Base-by-base conservation (phyloP, 1,140 invertebrate genomes). In the Ips typographus region DNA sequence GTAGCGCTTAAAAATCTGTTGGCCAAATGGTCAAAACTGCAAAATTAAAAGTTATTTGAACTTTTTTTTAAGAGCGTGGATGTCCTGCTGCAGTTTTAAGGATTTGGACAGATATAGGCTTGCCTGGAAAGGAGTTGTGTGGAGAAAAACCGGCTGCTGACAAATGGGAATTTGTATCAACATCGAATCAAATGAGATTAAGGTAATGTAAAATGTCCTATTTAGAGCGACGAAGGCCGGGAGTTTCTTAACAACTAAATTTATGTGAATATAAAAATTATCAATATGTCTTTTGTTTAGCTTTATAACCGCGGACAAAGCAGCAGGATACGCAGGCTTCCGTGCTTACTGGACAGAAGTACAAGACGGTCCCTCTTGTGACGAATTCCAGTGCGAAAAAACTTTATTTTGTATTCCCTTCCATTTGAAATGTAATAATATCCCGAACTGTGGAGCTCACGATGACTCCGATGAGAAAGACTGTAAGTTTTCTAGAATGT, bases 281-380 rank as follows among this genome's bases (percentile, higher is more conserved):
- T 22, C 22, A 22, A 22, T 22, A 53, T 38, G 40, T 56, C 56
- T 56, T 67, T 5, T 38, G 3, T 64, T 1, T 49, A 71, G 91
- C 80, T 94, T 94, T 79, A 90, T 91, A 72, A 90, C 90, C 64
- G 91, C 91, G 49, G 91, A 93, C 76, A 94, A 93, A 82, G 90
- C 91, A 52, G 90, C 91, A 7, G 92, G 92, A 55, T 86, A 87
- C 65, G 84, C 88, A 76, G 94, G 94, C 59, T 97, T 95, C 82
- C 88, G 89, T 73, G 91, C 91, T 39, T 87, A 94, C 55, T 96
- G 94, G 94, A 95, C 94, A 36, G 94, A 96, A 84, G 89, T 93
- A 69, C 83, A 84, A 70, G 85, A 83, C 53, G 83, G 84, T 5
- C 78, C 77, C 7, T 83, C 84, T 73, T 85, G 85, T 74, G 81